Evolutionary conservation across 2,888 invertebrate genomes (phyloP).

Genomic region (Leptinotarsa tumamoca): DNA sequence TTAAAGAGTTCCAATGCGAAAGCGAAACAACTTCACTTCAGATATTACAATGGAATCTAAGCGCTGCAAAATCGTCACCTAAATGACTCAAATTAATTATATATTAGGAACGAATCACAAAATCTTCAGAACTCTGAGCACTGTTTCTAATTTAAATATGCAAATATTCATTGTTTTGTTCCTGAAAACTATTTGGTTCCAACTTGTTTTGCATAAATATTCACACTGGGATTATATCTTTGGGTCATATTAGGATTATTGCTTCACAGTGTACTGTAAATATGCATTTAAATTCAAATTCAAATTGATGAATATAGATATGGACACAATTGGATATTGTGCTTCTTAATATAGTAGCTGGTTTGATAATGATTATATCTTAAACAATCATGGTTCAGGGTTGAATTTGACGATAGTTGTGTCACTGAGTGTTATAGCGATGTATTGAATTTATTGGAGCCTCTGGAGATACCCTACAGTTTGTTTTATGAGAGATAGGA

Average conservation of each 20-base stretch:
- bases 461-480: too few species aligned
- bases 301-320: not conserved
- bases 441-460: too few species aligned
- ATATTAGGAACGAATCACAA: constrained; percentile 36
- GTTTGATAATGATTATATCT: too few species aligned
- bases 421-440: too few species aligned
- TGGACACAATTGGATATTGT: too few species aligned
- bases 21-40: not conserved
- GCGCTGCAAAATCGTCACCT: constrained; percentile 29
- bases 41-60: constrained; percentile 28
- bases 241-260: constrained; percentile 40
- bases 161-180: constrained; percentile 36
- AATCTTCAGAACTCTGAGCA: constrained; percentile 32
- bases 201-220: constrained; percentile 42
- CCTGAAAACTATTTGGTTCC: constrained; percentile 40
- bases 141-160: constrained; percentile 43
- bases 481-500: too few species aligned
- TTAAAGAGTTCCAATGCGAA: constrained; percentile 7
- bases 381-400: too few species aligned
- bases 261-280: not conserved
- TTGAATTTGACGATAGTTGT: too few species aligned
- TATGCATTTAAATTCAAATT: not conserved
- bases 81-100: constrained; percentile 37
- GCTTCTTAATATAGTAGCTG: too few species aligned
- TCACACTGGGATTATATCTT: constrained; percentile 43